A percentile compares a stretch with the other conserved stretches of the same genome.
These are phyloP conservation scores for Zaprionus tsacasi DNA, from an alignment of 1,140 invertebrate genomes.

Conservation along the genomic window DNA sequence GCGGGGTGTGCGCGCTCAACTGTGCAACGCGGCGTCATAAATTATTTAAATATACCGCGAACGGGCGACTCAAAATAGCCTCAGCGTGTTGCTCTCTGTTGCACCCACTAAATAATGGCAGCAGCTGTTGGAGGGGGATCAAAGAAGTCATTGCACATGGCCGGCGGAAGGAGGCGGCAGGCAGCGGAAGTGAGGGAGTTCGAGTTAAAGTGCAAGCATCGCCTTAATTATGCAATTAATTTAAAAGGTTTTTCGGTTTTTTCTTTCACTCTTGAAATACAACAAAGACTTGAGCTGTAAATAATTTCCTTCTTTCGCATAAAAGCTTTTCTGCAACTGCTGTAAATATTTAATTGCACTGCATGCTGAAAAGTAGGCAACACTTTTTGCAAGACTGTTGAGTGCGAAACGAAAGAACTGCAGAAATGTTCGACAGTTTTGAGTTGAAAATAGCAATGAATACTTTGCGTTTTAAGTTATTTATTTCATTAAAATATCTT, in stretches of 20 bases:
- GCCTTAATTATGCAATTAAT: constrained; percentile 5
- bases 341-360: background rate
- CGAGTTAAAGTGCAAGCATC: background rate
- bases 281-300: constrained; percentile 2
- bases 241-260: background rate
- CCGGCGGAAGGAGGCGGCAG: background rate
- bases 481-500: background rate
- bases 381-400: background rate
- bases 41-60: constrained; percentile 70
- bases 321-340: background rate
- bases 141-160: constrained; percentile 5
- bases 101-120: constrained; percentile 40
- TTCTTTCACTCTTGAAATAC: background rate
- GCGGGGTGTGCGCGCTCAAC: constrained; percentile 48
- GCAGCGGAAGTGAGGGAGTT: background rate
- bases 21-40: constrained; percentile 69
- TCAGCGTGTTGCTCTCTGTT: constrained; percentile 25
- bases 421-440: background rate
- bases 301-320: background rate
- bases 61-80: constrained; percentile 30
- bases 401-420: background rate
- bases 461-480: background rate
- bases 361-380: background rate
- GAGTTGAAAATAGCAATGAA: background rate
- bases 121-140: constrained; percentile 1